Percentiles rank a stretch among this genome's conserved stretches.
Evolutionary conservation across 2,888 invertebrate species (phyloP).

Genomic region (Trisateles emortualis): DNA sequence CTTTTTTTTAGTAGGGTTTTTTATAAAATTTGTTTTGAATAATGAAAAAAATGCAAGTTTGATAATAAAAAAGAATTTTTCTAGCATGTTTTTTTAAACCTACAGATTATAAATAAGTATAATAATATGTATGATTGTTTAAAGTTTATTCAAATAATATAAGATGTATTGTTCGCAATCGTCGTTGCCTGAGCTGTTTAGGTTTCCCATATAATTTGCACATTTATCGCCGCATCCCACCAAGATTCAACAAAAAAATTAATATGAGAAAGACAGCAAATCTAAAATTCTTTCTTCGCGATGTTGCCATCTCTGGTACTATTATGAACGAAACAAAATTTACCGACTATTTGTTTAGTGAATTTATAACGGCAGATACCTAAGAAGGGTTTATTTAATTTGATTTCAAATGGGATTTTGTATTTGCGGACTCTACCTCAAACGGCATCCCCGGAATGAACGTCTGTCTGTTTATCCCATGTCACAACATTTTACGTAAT

Average conservation of each 20-base stretch:
- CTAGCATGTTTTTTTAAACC: conserved; percentile 26
- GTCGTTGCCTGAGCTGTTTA: conserved; percentile 2
- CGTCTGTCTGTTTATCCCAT: conserved; percentile 54
- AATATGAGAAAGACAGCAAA: too few species aligned
- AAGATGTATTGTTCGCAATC: conserved; percentile 8
- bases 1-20: too few species aligned
- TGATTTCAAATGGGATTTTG: conserved; percentile 37
- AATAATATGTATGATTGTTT: conserved; percentile 26
- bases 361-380: not conserved
- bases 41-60: too few species aligned
- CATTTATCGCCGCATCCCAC: conserved; percentile 5
- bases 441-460: conserved; percentile 41
- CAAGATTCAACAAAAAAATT: too few species aligned
- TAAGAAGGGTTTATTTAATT: conserved; percentile 38
- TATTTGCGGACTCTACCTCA: conserved; percentile 36
- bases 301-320: too few species aligned
- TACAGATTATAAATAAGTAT: conserved; percentile 22
- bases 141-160: conserved; percentile 28
- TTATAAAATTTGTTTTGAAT: too few species aligned
- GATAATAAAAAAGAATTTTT: conserved; percentile 35
- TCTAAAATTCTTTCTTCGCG: too few species aligned
- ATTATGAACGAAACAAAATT: too few species aligned
- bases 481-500: conserved; percentile 59
- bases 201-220: conserved; percentile 18
- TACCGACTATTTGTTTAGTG: not conserved